Base-by-base conservation (phyloP, 2,113 vertebrate species). In the Australoheros scitulus region DNA sequence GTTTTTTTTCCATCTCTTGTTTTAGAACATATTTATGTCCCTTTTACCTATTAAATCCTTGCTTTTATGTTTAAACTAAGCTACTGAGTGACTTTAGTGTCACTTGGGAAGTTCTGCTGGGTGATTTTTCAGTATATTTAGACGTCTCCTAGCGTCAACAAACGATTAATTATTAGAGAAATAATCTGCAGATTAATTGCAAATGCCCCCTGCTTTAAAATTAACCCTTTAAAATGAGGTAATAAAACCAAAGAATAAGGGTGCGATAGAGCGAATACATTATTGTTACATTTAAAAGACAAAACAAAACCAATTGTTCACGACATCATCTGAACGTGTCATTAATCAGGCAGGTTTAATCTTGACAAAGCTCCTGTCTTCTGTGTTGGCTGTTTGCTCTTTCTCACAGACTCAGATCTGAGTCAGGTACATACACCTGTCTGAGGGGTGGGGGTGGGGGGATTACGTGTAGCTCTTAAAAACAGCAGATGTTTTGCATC, bases 371-470 rank as follows among this genome's bases (percentile, higher is more conserved):
- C 11, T 32, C 8, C 0, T 57, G 70, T 24, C 32, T 24, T 43
- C 38, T 0, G 2, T 14, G 38, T 60, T 88, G 68, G 86, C 78
- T 26, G 22, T 10, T 9, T 32, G 70, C 74, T 68, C 52, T 60
- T 75, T 58, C 81, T 56, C 65, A 60, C 50, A 43, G 79, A 85
- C 52, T 84, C 57, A 86, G 57, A 36, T 7, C 32, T 79, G 79
- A 77, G 47, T 64, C 90, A 59, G 86, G 68, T n/a, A 72, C 58
- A 65, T 64, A 34, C 86, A 87, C 85, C 63, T 86, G 78, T 81
- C 32, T 61, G 43, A 22, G 34, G 20, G 24, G 38, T 41, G n/a
- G 20, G 24, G 15, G 36, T 38, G 36, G 32, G 32, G 32, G 32
- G 32, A 34, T 24, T 81, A 29, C 26, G 15, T 50, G 15, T 38